Evolutionary conservation across 2,888 invertebrate genomes (phyloP), one percentile per base, ranked within the genome.

Genomic region (Junonia oenone): DNA sequence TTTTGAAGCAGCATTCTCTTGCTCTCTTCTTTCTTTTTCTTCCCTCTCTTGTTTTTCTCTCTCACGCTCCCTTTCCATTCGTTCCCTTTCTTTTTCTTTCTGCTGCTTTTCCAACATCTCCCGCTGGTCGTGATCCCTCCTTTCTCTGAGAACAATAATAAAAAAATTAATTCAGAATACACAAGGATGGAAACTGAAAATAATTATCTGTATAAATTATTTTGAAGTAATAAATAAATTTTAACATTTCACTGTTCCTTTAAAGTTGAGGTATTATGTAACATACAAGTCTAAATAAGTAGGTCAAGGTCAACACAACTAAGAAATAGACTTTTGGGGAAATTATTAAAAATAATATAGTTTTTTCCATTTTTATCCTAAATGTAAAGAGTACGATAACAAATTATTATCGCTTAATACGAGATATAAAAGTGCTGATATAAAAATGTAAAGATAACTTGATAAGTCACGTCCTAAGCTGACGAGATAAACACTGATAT

Each of bases 1-100:
- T 78, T 93, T 92, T 67, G 96, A 94, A 53, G 97, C 95, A 53
- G 95, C 95, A 76, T 93, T 92, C 64, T 93, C 93, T 69, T 92
- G 89, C 64, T 93, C 90, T 83, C 94, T 92, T 82, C 91, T 91
- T 69, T 91, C 84, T 68, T 91, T 91, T 62, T 92, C 91, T 69
- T 89, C 89, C 65, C 88, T 74, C 67, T 91, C 89, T 65, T 91
- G 90, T 64, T 92, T 89, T 61, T 92, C 91, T 57, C 91, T 74
- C 81, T 87, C 80, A 76, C 90, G 76, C 63, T 93, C 93, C 59
- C 91, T 88, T 64, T 93, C 92, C 77, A 93, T 91, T 75, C 93
- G 92, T 83, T 93, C 93, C 75, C 93, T 91, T 68, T 91, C 92
- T 76, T 88, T 87, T 57, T 94, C 94, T 82, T 93, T 93, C 75